Conservation (phyloP, 1,140 invertebrate genomes). For the Pogonus chalceus region DNA sequence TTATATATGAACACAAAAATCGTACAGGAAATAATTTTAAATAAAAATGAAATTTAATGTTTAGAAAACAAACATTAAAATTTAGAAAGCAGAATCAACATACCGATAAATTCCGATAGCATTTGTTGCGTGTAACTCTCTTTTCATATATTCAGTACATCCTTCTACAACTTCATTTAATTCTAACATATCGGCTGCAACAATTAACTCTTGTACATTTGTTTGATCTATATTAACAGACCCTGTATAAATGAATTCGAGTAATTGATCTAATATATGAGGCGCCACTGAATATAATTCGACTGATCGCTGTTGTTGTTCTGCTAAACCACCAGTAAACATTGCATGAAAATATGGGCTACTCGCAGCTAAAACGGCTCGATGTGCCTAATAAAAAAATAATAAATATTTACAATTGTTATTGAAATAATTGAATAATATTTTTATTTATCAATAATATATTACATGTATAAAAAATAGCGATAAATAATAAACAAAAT, state of each 20-base stretch:
- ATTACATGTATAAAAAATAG: too few species aligned
- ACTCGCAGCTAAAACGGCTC: conserved; percentile 79
- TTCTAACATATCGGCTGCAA: conserved; percentile 89
- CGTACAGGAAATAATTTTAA: not conserved
- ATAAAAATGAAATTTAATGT: not conserved
- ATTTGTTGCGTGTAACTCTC: conserved; percentile 82
- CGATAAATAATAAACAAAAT: not conserved
- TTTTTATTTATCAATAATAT: not conserved
- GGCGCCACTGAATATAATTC: conserved; percentile 67
- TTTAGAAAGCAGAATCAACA: conserved; percentile 12
- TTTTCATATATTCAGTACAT: conserved; percentile 79
- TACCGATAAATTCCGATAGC: conserved; percentile 80
- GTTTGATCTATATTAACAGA: conserved; percentile 48
- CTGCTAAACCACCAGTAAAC: conserved; percentile 77
- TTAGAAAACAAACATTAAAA: conserved; percentile 1
- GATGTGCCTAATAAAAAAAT: conserved; percentile 61
- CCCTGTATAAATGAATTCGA: conserved; percentile 88
- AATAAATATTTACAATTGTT: not conserved
- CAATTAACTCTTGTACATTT: conserved; percentile 82
- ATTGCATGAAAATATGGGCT: conserved; percentile 95
- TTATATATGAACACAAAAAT: too few species aligned
- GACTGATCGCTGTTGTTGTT: conserved; percentile 67
- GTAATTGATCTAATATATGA: conserved; percentile 59
- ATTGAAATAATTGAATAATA: not conserved
- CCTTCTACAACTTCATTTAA: conserved; percentile 74